Evolutionary conservation across 92 coral and sea anemone species (phyloP).

Genomic region (Bergia sp.): DNA sequence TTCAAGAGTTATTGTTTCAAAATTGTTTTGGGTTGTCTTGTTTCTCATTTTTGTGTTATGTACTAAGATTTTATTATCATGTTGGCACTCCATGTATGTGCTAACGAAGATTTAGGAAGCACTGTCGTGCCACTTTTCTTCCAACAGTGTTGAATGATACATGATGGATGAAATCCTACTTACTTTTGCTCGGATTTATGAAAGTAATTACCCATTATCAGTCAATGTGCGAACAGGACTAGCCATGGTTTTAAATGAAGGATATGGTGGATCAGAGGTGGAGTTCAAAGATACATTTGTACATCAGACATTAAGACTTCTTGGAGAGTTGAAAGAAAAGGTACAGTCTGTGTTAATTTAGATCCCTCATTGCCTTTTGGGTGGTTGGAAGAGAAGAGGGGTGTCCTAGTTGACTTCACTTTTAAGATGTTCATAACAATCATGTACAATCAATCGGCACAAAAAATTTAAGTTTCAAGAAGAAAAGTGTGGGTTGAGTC

Average conservation of each 20-base stretch:
- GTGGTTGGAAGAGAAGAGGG: no score
- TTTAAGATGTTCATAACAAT: no score
- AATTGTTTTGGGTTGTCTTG: not conserved
- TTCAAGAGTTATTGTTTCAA: not conserved
- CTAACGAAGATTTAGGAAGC: not conserved
- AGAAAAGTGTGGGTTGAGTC: no score
- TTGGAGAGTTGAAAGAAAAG: not conserved
- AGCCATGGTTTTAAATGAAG: not conserved
- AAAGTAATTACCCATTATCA: slow-evolving; percentile 19
- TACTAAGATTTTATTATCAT: no score
- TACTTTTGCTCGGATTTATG: not conserved
- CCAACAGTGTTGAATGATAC: not conserved
- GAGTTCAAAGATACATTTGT: slow-evolving; percentile 5
- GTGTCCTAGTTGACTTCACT: no score
- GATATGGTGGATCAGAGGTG: not conserved
- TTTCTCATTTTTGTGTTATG: no score
- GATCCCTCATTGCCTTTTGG: not conserved
- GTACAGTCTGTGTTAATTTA: not conserved
- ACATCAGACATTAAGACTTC: not conserved
- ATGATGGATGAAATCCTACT: not conserved
- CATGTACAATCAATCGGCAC: no score
- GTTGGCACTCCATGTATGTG: no score
- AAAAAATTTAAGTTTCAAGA: no score
- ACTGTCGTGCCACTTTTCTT: no score
- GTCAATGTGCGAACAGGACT: not conserved